These are phyloP conservation scores for Tursiops truncatus DNA, from an alignment of 2,113 vertebrate genomes.

Conservation along the genomic window DNA sequence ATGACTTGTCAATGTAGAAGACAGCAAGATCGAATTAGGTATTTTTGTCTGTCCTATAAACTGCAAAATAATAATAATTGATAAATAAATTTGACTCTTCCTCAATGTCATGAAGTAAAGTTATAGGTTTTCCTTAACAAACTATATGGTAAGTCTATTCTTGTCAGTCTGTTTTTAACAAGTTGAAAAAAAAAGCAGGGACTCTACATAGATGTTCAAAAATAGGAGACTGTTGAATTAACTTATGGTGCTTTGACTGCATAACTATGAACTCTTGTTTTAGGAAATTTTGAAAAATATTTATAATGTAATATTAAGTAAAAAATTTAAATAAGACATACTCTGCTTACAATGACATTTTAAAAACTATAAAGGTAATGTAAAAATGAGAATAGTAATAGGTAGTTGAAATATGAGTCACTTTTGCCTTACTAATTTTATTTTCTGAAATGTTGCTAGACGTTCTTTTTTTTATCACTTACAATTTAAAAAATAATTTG, in stretches of 20 bases:
- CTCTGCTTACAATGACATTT: neutral
- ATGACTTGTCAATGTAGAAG: neutral
- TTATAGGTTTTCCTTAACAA: constrained; percentile 6
- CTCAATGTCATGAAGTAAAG: neutral
- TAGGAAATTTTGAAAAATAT: constrained; percentile 6
- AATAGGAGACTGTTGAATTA: neutral
- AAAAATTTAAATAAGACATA: neutral
- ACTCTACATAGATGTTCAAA: neutral
- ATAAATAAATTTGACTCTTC: neutral
- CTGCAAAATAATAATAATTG: neutral
- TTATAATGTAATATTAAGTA: neutral
- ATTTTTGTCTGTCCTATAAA: neutral
- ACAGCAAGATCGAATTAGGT: neutral
- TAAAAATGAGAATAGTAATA: constrained; percentile 1
- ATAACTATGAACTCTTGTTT: neutral
- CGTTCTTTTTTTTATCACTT: constrained; percentile 28
- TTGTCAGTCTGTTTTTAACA: neutral
- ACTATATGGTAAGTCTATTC: neutral
- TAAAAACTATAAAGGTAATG: neutral
- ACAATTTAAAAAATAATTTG: constrained; percentile 16
- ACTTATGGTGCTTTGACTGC: neutral
- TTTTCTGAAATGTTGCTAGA: constrained; percentile 8
- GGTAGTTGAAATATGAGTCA: neutral
- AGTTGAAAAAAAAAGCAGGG: neutral
- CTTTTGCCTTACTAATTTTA: neutral